A percentile compares a stretch with the other conserved stretches of the same genome.
Conservation (phyloP, 2,797 vertebrate species). For the Champsocephalus gunnari region DNA sequence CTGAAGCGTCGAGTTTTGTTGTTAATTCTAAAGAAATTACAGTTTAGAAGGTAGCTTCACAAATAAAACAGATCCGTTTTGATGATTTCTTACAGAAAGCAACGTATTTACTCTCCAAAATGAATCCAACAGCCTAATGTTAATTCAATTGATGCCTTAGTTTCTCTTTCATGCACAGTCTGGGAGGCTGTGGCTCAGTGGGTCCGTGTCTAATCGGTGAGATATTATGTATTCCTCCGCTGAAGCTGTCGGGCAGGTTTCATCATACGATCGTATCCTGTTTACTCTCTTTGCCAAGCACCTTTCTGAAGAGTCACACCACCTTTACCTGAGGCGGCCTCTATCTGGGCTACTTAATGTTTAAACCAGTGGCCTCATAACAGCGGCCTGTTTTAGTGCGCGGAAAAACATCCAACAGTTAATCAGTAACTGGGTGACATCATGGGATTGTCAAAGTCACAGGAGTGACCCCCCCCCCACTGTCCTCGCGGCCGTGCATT, state of each 20-base stretch:
- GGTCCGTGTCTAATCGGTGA: no score
- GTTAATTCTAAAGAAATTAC: no score
- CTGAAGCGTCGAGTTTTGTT: no score
- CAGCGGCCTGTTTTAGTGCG: constrained; percentile 35
- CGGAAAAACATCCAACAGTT: constrained; percentile 36
- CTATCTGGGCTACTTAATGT: constrained; percentile 61
- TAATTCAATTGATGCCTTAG: not conserved
- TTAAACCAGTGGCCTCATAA: constrained; percentile 58
- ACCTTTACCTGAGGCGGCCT: constrained; percentile 46
- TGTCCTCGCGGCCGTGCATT: constrained; percentile 60
- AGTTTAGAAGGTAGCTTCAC: no score
- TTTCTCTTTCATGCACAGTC: no score
- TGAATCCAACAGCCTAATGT: not conserved
- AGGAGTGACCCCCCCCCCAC: constrained; percentile 36
- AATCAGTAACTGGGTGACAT: constrained; percentile 55
- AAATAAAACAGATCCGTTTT: not conserved
- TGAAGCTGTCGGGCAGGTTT: constrained; percentile 3
- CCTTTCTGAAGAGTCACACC: constrained; percentile 24
- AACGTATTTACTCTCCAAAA: not conserved
- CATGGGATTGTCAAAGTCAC: constrained; percentile 44
- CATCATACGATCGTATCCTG: not conserved
- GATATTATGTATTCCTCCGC: not conserved
- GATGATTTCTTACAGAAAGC: not conserved
- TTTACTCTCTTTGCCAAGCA: not conserved
- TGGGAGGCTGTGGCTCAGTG: no score